Base-by-base conservation (phyloP, 1,140 invertebrate genomes). In the Polypedilum pembai region DNA sequence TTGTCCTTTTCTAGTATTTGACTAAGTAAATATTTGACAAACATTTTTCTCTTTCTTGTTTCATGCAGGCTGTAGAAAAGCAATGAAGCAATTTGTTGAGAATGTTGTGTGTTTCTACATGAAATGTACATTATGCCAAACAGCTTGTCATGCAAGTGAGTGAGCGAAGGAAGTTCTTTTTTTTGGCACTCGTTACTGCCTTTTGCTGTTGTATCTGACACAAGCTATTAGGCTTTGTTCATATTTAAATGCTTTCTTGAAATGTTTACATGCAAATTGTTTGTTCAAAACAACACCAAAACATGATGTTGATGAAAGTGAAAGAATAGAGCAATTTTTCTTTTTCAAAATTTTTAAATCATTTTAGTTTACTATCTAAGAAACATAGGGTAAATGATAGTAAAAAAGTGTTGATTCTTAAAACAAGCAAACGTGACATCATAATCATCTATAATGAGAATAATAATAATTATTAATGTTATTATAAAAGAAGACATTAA, bases 11-110 rank as follows among this genome's bases (percentile, higher is more conserved):
- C n/a, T n/a, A 15, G 12, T 15, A 56, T 56, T 56, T 15, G 12
- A 56, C 45, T 56, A 56, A n/a, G 45, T 56, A 56, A 56, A 56
- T 56, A 56, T 56, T 56, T 56, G n/a, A 56, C 45, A 56, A 56
- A 56, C 45, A 56, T 12, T 56, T 56, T 56, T n/a, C 12, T 33
- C 1, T 33, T 33, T 33, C 24, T 33, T 33, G 2, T 33, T 33
- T 5, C 15, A 56, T 56, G 45, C 45, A 15, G 45, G 45, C n/a
- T 56, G 12, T 56, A 12, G 4, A 56, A 56, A n/a, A n/a, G 45
- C 45, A n/a, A 56, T n/a, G 45, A 56, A 56, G 45, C 45, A 56
- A 56, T 56, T 56, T 12, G 24, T 33, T 33, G 24, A 33, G 24
- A 33, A 33, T 33, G 5, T 33, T 33, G 45, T 56, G 45, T 56